These are phyloP conservation scores for Fregata magnificens DNA, from an alignment of 2,113 vertebrate genomes.

Conservation along the genomic window DNA sequence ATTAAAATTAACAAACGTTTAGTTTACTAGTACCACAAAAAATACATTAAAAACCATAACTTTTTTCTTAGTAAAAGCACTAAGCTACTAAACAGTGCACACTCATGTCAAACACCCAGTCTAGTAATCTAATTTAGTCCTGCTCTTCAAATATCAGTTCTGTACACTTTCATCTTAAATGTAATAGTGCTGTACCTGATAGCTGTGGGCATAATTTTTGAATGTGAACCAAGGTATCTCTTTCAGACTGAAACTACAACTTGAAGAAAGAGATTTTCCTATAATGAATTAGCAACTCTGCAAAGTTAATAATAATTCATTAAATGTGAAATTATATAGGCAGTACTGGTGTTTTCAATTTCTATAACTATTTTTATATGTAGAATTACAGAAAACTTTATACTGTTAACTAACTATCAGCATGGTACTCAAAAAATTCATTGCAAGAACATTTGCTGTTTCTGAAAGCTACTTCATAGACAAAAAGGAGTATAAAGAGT, in stretches of 20 bases:
- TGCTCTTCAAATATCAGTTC: neutral
- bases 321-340: neutral
- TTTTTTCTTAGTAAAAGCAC: neutral
- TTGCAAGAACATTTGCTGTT: neutral
- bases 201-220: neutral
- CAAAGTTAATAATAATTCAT: neutral
- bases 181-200: neutral
- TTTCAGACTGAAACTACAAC: neutral
- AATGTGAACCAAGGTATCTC: neutral
- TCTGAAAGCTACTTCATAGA: neutral
- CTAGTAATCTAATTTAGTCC: neutral
- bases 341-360: neutral
- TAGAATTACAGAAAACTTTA: neutral
- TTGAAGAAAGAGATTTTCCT: neutral
- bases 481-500: neutral
- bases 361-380: neutral
- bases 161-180: neutral
- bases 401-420: neutral
- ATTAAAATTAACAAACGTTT: neutral
- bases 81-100: neutral
- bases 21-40: neutral
- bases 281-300: neutral
- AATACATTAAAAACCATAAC: fast-evolving
- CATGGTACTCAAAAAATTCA: neutral
- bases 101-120: neutral